Conservation (phyloP, 1,140 invertebrate species). For the Drosophila guanche region DNA sequence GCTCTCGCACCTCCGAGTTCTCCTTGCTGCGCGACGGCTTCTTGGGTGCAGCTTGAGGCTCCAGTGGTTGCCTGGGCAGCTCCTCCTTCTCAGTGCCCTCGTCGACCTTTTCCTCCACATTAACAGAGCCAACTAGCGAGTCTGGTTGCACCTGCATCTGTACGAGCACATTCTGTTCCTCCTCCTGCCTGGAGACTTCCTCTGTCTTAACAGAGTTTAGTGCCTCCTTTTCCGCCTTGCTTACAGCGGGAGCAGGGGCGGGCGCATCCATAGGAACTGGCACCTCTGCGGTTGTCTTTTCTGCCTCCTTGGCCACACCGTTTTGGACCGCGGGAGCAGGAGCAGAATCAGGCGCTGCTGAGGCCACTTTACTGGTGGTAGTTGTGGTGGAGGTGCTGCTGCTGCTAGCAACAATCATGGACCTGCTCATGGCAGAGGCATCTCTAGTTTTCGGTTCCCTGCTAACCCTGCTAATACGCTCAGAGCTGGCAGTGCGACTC, state of each 20-base stretch:
- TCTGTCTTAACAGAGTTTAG: constrained; percentile 82
- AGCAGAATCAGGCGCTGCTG: constrained; percentile 12
- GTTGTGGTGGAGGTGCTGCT: constrained; percentile 18
- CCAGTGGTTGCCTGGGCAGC: constrained; percentile 30
- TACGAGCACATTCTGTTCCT: constrained; percentile 11
- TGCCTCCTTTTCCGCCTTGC: constrained; percentile 82
- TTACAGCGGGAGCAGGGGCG: constrained; percentile 34
- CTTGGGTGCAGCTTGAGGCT: constrained; percentile 26
- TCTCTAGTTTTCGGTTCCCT: constrained; percentile 67
- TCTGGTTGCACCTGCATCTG: constrained; percentile 13
- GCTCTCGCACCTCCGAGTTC: constrained; percentile 75
- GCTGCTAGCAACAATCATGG: constrained; percentile 70
- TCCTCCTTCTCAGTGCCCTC: constrained; percentile 83
- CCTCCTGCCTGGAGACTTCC: constrained; percentile 58
- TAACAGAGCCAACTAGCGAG: constrained; percentile 36
- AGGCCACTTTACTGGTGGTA: constrained; percentile 17
- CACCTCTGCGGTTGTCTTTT: constrained; percentile 23
- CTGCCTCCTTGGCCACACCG: constrained; percentile 51
- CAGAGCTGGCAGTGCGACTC: constrained; percentile 74
- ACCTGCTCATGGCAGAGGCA: constrained; percentile 61
- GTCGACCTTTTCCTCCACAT: constrained; percentile 77
- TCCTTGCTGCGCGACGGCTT: constrained; percentile 77
- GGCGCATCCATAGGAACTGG: constrained; percentile 21
- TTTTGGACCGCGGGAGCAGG: constrained; percentile 37
- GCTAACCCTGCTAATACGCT: constrained; percentile 68